Evolutionary conservation across 2,797 vertebrate species (phyloP), one percentile per base, ranked within the genome.

Genomic region (Acipenser transmontanus): DNA sequence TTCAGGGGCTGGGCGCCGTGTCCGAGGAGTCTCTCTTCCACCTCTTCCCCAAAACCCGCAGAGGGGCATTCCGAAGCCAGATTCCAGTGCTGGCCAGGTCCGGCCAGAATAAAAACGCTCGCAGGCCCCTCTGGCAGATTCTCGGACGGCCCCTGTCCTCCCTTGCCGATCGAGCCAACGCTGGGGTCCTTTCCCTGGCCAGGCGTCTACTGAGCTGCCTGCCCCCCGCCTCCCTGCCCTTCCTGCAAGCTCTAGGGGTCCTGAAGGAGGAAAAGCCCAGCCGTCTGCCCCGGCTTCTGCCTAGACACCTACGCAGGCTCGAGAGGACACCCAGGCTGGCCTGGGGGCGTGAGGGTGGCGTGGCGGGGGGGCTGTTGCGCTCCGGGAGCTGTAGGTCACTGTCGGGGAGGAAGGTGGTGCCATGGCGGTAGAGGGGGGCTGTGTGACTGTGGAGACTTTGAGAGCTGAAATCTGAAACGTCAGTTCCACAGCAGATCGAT

Each of bases 1-100:
- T 89, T 62, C 93, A 94, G 82, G 92, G 92, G 0, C 76, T 93
- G 49, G 95, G 95, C 2, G 89, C 91, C 0, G 76, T 93, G 66
- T 89, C 92, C 0, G 94, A 96, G 77, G 83, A 90, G 2, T 93
- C 91, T 69, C 89, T 97, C 3, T 96, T 94, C 61, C 88, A 92
- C 70, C 93, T 97, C 81, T 97, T 96, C 71, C 95, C 95, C 59
- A 95, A 95, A 78, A 94, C 95, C 2, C 93, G 95, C 57, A 91
- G 89, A 85, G 90, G 91, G 0, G 87, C 87, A 54, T 92, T 91
- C 34, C 86, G 88, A 47, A 95, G 94, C 56, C 89, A 87, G 61
- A 91, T 97, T 60, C 95, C 95, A 0, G 88, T 96, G 6, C 84
- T 85, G 17, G 67, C 90, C 0, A 82, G 73, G 68, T 87, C 79